Evolutionary conservation across 1,140 invertebrate species (phyloP).

Genomic region (Sitodiplosis mosellana): DNA sequence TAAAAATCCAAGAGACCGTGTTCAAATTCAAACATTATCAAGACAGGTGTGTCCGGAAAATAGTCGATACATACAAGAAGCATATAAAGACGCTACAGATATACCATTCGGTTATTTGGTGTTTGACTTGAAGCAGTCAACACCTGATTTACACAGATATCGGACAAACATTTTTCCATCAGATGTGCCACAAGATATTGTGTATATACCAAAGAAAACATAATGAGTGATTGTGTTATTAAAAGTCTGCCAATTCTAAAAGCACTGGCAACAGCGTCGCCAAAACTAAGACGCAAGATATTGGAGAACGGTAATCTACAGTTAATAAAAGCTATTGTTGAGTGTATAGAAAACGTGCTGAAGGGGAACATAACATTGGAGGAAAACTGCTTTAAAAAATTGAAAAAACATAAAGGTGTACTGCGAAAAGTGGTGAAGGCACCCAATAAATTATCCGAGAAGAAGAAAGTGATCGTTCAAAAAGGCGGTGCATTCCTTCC

Average conservation of each 20-base stretch:
- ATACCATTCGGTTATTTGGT: not conserved
- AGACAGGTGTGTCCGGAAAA: not conserved
- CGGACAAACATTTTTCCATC: not conserved
- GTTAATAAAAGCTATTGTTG: not conserved
- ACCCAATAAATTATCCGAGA: not conserved
- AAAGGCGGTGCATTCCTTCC: conserved; percentile 5
- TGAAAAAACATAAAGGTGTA: not conserved
- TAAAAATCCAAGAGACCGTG: conserved; percentile 1
- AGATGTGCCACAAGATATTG: not conserved
- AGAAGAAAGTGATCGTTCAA: conserved; percentile 4
- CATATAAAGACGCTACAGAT: not conserved
- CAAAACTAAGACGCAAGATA: not conserved
- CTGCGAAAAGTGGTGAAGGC: not conserved
- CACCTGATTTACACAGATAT: not conserved
- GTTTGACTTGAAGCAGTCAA: not conserved
- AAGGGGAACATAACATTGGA: conserved; percentile 1
- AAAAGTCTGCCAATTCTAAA: conserved; percentile 1
- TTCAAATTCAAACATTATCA: not conserved
- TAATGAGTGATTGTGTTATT: not conserved
- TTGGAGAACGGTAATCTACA: not conserved
- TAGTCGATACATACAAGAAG: not conserved
- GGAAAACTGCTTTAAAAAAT: not conserved
- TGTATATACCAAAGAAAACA: not conserved
- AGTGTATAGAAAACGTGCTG: conserved; percentile 2
- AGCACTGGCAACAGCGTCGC: not conserved